Conservation (phyloP, 1,140 invertebrate genomes). For the Calephelis nemesis region DNA sequence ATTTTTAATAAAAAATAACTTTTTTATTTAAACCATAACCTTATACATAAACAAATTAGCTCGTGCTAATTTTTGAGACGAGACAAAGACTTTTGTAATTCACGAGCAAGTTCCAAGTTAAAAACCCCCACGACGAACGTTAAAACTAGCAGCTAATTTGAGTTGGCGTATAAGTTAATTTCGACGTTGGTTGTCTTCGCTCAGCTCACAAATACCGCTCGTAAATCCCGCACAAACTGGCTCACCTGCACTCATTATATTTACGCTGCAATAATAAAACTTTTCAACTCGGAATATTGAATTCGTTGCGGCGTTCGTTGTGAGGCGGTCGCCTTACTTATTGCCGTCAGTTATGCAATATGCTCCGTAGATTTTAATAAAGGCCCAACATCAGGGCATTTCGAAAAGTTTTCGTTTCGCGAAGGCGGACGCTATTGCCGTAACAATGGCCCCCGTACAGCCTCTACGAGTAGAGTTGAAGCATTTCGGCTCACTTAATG, state of each 20-base stretch:
- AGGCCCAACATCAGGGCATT: conserved; percentile 57
- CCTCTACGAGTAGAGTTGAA: conserved; percentile 40
- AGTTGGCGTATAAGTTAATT: conserved; percentile 64
- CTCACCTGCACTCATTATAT: conserved; percentile 77
- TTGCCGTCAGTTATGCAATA: conserved; percentile 74
- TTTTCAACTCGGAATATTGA: conserved; percentile 77
- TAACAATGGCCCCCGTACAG: conserved; percentile 59
- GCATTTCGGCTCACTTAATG: conserved; percentile 53
- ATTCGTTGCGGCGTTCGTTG: conserved; percentile 57
- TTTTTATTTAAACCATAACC: not conserved
- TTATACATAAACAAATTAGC: not conserved
- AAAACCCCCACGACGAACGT: conserved; percentile 25
- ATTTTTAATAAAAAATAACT: not conserved
- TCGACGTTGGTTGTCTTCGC: conserved; percentile 45
- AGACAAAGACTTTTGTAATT: conserved; percentile 15
- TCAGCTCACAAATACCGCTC: conserved; percentile 48
- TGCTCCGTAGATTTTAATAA: conserved; percentile 75
- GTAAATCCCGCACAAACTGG: conserved; percentile 69
- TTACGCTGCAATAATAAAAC: conserved; percentile 77
- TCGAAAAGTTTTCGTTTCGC: conserved; percentile 72
- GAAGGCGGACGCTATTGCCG: conserved; percentile 63
- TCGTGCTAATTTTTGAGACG: not conserved
- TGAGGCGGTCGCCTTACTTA: conserved; percentile 69
- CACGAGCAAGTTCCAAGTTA: conserved; percentile 26
- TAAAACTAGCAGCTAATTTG: conserved; percentile 64